A percentile compares a stretch with the other conserved stretches of the same genome.
Evolutionary conservation across 1,140 invertebrate genomes (phyloP).

Genomic region (Orius laevigatus): DNA sequence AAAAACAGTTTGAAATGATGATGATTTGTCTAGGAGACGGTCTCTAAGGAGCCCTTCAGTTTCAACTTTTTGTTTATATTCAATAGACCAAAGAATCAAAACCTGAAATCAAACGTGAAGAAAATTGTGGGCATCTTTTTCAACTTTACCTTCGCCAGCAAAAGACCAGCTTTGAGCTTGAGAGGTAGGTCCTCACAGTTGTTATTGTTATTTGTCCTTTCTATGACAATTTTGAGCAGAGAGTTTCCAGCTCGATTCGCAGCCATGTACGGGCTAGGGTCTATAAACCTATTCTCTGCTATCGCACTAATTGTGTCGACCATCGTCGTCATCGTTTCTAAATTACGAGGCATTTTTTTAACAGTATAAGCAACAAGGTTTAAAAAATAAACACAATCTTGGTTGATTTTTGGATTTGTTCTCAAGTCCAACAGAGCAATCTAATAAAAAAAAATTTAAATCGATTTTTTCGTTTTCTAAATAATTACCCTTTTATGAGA

Average conservation of each 20-base stretch:
- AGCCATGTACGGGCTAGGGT: constrained; percentile 18
- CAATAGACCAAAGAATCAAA: constrained; percentile 17
- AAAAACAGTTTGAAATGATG: constrained; percentile 16
- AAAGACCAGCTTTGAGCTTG: constrained; percentile 14
- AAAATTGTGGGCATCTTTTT: not conserved
- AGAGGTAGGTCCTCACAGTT: constrained; percentile 18
- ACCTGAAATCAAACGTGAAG: constrained; percentile 12
- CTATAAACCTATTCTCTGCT: constrained; percentile 17
- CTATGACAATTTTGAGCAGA: constrained; percentile 18
- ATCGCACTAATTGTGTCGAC: constrained; percentile 16
- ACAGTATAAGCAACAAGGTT: constrained; percentile 18
- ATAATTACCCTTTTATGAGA: constrained; percentile 6
- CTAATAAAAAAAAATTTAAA: constrained; percentile 7
- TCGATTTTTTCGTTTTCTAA: no score
- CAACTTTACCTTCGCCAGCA: constrained; percentile 17
- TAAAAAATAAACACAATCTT: constrained; percentile 17
- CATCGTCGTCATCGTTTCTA: constrained; percentile 15
- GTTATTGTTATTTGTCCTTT: constrained; percentile 14
- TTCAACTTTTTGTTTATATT: constrained; percentile 17
- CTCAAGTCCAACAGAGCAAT: constrained; percentile 15
- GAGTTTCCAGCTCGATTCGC: constrained; percentile 17
- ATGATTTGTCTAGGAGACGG: constrained; percentile 13
- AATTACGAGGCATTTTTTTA: constrained; percentile 16
- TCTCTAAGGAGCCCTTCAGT: constrained; percentile 16
- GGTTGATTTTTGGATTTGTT: constrained; percentile 17